Evolutionary conservation across 2,113 vertebrate species (phyloP).

Genomic region (Ageneiosus marmoratus): DNA sequence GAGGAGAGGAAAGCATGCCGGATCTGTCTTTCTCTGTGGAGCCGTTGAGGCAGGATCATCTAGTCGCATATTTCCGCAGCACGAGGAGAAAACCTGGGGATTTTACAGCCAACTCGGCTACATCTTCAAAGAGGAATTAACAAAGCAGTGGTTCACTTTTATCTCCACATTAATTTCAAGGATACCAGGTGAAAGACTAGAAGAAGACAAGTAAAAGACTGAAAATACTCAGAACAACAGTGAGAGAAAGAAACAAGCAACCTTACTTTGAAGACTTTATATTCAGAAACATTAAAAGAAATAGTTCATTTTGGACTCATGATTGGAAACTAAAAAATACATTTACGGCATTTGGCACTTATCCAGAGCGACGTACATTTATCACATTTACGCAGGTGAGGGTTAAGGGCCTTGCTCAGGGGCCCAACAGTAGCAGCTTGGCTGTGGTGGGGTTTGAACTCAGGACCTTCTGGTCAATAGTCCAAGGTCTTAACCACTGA

Average conservation of each 20-base stretch:
- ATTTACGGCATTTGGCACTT: too few species aligned
- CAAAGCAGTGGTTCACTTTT: slow-evolving; percentile 66
- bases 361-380: too few species aligned
- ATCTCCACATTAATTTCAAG: slow-evolving; percentile 67
- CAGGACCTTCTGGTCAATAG: too few species aligned
- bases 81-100: slow-evolving; percentile 61
- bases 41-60: slow-evolving; percentile 68
- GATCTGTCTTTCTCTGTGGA: slow-evolving; percentile 13
- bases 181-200: slow-evolving; percentile 66
- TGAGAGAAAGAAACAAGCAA: slow-evolving; percentile 1
- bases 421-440: too few species aligned
- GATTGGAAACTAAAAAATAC: neutral
- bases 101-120: slow-evolving; percentile 66
- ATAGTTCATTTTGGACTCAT: neutral
- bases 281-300: neutral
- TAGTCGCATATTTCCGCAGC: slow-evolving; percentile 58
- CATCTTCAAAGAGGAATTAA: slow-evolving; percentile 75
- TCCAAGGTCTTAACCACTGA: too few species aligned
- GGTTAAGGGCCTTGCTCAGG: too few species aligned
- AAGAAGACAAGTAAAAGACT: slow-evolving; percentile 56
- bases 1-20: slow-evolving; percentile 12
- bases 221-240: slow-evolving; percentile 53
- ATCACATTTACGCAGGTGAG: too few species aligned
- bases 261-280: neutral
- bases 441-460: too few species aligned